Evolutionary conservation across 1,140 invertebrate species (phyloP).

Genomic region (Eufriesea mexicana): DNA sequence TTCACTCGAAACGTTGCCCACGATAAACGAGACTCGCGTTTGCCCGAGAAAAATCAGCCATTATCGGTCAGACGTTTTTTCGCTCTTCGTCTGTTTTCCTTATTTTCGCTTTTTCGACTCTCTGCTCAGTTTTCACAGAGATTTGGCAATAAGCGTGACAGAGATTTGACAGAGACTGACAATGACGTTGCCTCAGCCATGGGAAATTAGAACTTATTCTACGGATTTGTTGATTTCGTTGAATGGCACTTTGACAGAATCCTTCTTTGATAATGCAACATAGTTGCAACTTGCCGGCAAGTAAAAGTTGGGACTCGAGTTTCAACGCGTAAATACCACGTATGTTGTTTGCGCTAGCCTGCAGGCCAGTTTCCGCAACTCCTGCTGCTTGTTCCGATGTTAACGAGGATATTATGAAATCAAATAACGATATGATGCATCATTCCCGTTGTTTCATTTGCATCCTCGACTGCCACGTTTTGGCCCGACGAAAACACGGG

Average conservation of each 20-base stretch:
- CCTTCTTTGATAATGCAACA: not conserved
- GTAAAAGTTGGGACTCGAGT: not conserved
- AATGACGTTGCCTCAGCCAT: not conserved
- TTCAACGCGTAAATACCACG: not conserved
- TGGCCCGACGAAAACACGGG: not conserved
- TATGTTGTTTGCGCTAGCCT: not conserved
- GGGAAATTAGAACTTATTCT: not conserved
- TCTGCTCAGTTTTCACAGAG: too few relatives aligned
- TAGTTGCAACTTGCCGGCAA: not conserved
- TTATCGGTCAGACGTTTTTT: too few relatives aligned
- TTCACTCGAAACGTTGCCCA: not conserved
- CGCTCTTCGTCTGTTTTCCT: too few relatives aligned
- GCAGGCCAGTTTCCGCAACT: not conserved
- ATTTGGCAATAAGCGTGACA: too few relatives aligned
- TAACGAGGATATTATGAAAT: constrained; percentile 13
- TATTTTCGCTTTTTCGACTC: too few relatives aligned
- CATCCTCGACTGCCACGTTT: not conserved
- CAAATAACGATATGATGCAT: not conserved
- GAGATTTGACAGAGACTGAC: not conserved
- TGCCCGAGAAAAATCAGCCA: too few relatives aligned
- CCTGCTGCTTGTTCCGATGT: constrained; percentile 3
- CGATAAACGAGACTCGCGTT: not conserved
- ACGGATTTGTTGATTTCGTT: not conserved
- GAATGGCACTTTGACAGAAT: not conserved
- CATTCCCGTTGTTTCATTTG: constrained; percentile 2